Conservation (phyloP, 2,113 vertebrate genomes). For the Trematomus loennbergii region DNA sequence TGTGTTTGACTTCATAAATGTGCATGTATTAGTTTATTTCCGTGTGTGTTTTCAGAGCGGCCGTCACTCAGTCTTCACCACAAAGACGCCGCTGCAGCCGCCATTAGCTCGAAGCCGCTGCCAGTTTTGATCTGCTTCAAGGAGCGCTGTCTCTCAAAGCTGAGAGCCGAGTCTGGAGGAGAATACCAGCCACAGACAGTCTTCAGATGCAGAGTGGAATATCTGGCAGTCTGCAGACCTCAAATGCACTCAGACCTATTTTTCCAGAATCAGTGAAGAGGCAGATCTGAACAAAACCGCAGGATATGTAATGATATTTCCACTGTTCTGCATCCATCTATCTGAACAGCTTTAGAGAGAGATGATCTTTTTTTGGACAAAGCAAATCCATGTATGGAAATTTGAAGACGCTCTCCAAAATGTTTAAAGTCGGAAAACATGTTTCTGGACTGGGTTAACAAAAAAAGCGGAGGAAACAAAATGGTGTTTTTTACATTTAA, state of each 20-base stretch:
- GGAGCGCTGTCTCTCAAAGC: slow-evolving; percentile 29
- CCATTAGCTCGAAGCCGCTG: slow-evolving; percentile 23
- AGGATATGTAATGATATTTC: slow-evolving; percentile 37
- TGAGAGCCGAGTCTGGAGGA: slow-evolving; percentile 22
- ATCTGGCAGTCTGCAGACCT: slow-evolving; percentile 36
- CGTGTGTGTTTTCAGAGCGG: slow-evolving; percentile 29
- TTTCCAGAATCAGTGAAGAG: slow-evolving; percentile 47
- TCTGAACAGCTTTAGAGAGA: background rate
- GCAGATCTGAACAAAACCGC: slow-evolving; percentile 48
- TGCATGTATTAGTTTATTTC: background rate
- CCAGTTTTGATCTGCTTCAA: slow-evolving; percentile 36
- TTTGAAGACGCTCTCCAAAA: too few species aligned
- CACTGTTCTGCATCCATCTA: background rate
- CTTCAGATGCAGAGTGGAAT: slow-evolving; percentile 46
- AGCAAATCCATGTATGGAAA: too few species aligned
- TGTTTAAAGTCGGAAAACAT: too few species aligned
- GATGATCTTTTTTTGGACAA: too few species aligned
- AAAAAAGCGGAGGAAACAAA: too few species aligned
- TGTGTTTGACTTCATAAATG: slow-evolving; percentile 34
- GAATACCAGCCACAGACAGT: slow-evolving; percentile 41
- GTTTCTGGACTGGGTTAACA: too few species aligned
- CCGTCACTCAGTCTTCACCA: slow-evolving; percentile 17
- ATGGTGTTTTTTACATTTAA: too few species aligned
- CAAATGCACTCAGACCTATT: slow-evolving; percentile 22
- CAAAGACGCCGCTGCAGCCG: slow-evolving; percentile 26